Base-by-base conservation (phyloP, 64 coral and sea anemone genomes). In the Montipora capricornis region DNA sequence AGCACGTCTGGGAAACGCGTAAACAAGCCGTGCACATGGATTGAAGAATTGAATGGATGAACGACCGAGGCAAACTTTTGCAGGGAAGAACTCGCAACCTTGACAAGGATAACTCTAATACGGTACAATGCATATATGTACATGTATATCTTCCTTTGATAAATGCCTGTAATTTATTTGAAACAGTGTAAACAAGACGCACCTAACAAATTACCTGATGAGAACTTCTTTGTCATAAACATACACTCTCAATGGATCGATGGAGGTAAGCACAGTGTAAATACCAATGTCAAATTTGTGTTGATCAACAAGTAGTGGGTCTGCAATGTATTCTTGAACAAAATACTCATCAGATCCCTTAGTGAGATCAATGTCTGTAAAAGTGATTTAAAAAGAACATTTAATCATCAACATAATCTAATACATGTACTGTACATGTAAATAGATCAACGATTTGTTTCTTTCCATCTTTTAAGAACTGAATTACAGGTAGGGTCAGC, bases 261-360 rank as follows among this genome's bases (percentile, higher is more conserved):
- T 94, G 8, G 98, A 99, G 2, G 98, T 99, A 16, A 99, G 80
- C 6, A 96, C 98, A 1, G 92, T 94, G 46, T 99, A 99, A 22
- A 99, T 49, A 19, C 98, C 98, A 94, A 99, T 96, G 80, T 99
- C 98, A 95, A 96, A 99, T 68, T 96, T 99, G 20, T 95, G 94
- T 45, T 83, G 49, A 87, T 96, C 95, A 77, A 99, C 92, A 47
- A 99, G 92, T 57, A 94, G 83, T 9, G 98, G 98, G 49, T 99
- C 96, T 49, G 92, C 90, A 62, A 99, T 96, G 67, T 96, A 99
- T 50, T 92, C 84, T 48, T 99, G 94, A 44, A 99, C 89, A 92
- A 99, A 99, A 90, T 89, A 84, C 59, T 92, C 75, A 51, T 77
- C 92, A 60, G 85, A 92, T 15, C 87, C 87, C 57, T 90, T 90